Base-by-base conservation (phyloP, 2,888 invertebrate genomes). In the Plebejus argus region DNA sequence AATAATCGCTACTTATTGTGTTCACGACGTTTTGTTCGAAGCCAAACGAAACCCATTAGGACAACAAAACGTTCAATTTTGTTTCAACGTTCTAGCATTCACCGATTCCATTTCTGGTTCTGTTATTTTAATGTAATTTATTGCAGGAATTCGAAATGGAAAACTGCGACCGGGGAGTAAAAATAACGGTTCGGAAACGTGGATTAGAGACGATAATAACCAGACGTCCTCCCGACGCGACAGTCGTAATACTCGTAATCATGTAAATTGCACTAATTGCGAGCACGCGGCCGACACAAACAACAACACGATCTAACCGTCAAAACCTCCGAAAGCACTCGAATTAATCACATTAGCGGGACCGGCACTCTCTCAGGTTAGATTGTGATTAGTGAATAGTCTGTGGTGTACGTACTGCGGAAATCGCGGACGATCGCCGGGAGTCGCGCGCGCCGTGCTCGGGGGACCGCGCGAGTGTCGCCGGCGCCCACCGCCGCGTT, bases 401-500 rank as follows among this genome's bases (percentile, higher is more conserved):
- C 20, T 72, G 39, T 49, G 45, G 18, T 76, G 80, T 83, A 83
- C 83, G 82, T 82, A 82, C 79, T 76, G 70, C 45, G 7, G 15
- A 53, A 0, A 1, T 49, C 28, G 74, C 74, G 28, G 72, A 81
- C 77, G 77, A 49, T 72, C 72, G 78, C 77, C 77, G 76, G 79
- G 49, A 70, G 80, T 61, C 79, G 79, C 82, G 78, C 79, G 78
- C 78, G 82, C 80, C 84, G 83, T 87, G 87, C 86, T 83, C 84
- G 87, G 84, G 83, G 87, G 85, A 79, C 80, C 80, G 83, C 82
- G 80, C 83, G 83, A 83, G 83, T 83, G 89, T 87, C 88, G 84
- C 84, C 85, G 86, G 84, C 88, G 89, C 88, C 87, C 89, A 86
- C 86, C 89, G 87, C 85, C 89, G 87, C 87, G 90, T 89, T 91